Conservation (phyloP, 2,888 invertebrate species). For the Machimus atricapillus region DNA sequence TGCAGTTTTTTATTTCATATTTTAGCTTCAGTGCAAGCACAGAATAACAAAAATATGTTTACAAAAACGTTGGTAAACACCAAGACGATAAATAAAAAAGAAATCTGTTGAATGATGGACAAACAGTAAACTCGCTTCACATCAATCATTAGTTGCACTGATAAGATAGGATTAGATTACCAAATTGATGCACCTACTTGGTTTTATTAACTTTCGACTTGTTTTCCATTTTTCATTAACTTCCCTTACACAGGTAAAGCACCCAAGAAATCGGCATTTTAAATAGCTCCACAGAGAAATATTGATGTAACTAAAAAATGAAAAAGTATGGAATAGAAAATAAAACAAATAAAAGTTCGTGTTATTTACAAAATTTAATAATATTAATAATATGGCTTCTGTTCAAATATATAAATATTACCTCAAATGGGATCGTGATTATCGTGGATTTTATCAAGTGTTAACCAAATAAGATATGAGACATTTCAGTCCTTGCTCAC, state of each 20-base stretch:
- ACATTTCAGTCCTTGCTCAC: neutral
- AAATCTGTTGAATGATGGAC: neutral
- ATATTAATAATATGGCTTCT: constrained; percentile 37
- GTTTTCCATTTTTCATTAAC: neutral
- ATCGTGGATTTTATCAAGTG: neutral
- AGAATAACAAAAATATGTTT: neutral
- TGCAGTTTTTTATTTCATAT: neutral
- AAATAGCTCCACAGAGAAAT: neutral
- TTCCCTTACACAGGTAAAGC: neutral
- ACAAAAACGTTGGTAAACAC: neutral
- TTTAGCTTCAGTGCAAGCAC: neutral
- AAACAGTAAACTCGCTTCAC: neutral
- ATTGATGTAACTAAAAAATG: neutral
- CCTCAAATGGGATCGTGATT: neutral
- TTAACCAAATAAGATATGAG: constrained; percentile 5
- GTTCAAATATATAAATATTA: constrained; percentile 23
- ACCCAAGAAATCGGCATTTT: neutral
- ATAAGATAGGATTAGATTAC: neutral
- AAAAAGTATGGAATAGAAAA: neutral
- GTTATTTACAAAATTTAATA: constrained; percentile 40
- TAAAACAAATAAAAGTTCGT: constrained; percentile 8
- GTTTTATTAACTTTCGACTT: neutral
- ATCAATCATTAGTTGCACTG: neutral
- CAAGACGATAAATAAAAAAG: neutral
- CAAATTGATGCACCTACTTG: neutral